phyloP scores from a whole-genome alignment of 2,888 invertebrate species.

The Allacma fusca region DNA sequence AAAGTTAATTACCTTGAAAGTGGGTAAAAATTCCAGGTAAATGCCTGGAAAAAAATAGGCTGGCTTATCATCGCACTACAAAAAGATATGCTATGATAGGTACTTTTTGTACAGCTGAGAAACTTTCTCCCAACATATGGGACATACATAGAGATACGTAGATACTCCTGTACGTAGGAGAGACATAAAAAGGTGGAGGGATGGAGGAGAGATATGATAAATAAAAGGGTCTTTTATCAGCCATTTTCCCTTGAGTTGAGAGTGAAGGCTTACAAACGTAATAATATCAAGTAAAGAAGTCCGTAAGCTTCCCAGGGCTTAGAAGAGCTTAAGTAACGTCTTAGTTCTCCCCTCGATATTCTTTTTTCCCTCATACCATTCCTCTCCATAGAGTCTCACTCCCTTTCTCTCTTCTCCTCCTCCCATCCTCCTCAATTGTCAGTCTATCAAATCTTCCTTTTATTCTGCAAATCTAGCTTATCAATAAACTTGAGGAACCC shows the following conservation, averaged over 20 bases:
- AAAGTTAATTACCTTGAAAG: too few relatives aligned
- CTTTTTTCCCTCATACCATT: not conserved
- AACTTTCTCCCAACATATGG: too few relatives aligned
- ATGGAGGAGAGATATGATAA: not conserved
- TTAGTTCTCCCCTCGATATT: slow-evolving; percentile 26
- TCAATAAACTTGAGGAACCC: not conserved
- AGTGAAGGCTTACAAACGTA: slow-evolving; percentile 32
- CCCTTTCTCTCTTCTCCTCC: not conserved
- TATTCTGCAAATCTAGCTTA: not conserved
- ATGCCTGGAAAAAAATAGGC: too few relatives aligned
- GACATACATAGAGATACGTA: too few relatives aligned
- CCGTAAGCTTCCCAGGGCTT: slow-evolving; percentile 34
- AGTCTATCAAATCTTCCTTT: not conserved
- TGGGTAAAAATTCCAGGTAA: too few relatives aligned
- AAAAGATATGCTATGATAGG: too few relatives aligned
- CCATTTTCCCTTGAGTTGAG: slow-evolving; percentile 18
- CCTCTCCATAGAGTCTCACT: not conserved
- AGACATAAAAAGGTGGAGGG: not conserved
- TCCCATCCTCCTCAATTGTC: not conserved
- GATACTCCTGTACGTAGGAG: too few relatives aligned
- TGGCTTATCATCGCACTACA: too few relatives aligned
- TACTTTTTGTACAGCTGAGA: too few relatives aligned
- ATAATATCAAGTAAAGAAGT: slow-evolving; percentile 37
- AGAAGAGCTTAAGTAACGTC: slow-evolving; percentile 26
- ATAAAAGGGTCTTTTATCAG: slow-evolving; percentile 32